Conservation (phyloP, 2,888 invertebrate genomes). For the Spilarctia lutea region DNA sequence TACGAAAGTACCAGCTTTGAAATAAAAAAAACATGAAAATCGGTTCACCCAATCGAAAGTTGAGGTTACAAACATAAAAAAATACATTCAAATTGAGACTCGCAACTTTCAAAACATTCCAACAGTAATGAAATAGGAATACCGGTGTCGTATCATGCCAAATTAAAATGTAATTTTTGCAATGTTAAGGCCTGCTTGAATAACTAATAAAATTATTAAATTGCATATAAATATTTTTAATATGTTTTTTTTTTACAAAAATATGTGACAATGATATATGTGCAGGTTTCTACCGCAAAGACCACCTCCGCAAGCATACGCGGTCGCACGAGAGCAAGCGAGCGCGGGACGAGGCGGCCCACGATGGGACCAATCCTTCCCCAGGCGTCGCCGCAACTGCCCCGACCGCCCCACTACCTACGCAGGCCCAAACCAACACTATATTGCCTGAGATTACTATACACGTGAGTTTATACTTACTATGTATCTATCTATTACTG, state of each 20-base stretch:
- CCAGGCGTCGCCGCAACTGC: slow-evolving; percentile 16
- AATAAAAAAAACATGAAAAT: too few species aligned
- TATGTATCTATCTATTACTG: neutral
- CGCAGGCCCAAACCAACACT: slow-evolving; percentile 37
- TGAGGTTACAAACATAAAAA: too few species aligned
- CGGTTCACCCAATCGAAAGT: too few species aligned
- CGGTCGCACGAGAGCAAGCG: slow-evolving; percentile 92
- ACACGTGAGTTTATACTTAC: slow-evolving; percentile 70
- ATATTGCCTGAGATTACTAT: slow-evolving; percentile 81
- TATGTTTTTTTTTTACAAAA: too few species aligned
- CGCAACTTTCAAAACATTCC: neutral
- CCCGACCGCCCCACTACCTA: neutral
- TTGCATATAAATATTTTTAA: too few species aligned
- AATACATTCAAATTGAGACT: too few species aligned
- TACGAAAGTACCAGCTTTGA: too few species aligned
- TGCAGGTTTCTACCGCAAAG: slow-evolving; percentile 91
- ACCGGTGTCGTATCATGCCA: neutral
- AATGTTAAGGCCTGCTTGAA: too few species aligned
- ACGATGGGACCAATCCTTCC: slow-evolving; percentile 39
- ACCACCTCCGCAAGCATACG: slow-evolving; percentile 93
- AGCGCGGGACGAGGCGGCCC: slow-evolving; percentile 89
- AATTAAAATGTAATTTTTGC: neutral
- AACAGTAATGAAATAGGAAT: neutral
- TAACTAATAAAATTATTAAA: too few species aligned
- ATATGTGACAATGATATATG: too few species aligned